Base-by-base conservation (phyloP, 2,797 vertebrate species). In the Cichlasoma orientale region DNA sequence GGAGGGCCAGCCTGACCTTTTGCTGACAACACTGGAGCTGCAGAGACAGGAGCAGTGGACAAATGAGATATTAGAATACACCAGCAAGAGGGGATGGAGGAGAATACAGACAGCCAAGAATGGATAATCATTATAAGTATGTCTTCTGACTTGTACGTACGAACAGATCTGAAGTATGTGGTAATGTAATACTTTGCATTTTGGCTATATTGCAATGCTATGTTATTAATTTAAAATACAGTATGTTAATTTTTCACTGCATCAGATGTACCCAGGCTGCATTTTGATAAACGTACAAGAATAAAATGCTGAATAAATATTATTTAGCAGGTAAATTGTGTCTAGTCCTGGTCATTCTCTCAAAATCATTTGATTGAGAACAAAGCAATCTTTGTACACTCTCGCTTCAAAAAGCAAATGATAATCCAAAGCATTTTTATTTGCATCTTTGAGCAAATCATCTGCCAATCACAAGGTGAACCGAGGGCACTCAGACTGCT, bases 1-100 rank as follows among this genome's bases (percentile, higher is more conserved):
- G 77, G 87, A 93, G 88, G 90, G 93, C 88, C 82, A 85, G 90
- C 88, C 83, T 96, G 94, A 96, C 95, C 95, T 96, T 96, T 95
- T 85, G 7, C 88, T 91, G 92, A 93, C 93, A 93, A 85, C 90
- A 93, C 90, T 86, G 91, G 87, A 90, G 92, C 90, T 52, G 84
- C 84, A 80, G 77, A 93, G 91, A 93, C 84, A 77, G 91, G 85
- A 78, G 57, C 89, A 79, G 88, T 90, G 94, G 93, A 95, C 94
- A 95, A 94, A 95, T 93, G 92, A 94, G 94, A 91, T 88, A 93
- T 92, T 88, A 91, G 86, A 93, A 89, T 86, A 90, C 86, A 92
- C 80, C 85, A 76, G 83, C 57, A 50, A 77, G 82, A 74, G 25
- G 19, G 76, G 78, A 76, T 87, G 83, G 87, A 90, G 85, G 59